These are phyloP conservation scores for Oncorhynchus nerka DNA, from an alignment of 2,113 vertebrate genomes.

Conservation along the genomic window DNA sequence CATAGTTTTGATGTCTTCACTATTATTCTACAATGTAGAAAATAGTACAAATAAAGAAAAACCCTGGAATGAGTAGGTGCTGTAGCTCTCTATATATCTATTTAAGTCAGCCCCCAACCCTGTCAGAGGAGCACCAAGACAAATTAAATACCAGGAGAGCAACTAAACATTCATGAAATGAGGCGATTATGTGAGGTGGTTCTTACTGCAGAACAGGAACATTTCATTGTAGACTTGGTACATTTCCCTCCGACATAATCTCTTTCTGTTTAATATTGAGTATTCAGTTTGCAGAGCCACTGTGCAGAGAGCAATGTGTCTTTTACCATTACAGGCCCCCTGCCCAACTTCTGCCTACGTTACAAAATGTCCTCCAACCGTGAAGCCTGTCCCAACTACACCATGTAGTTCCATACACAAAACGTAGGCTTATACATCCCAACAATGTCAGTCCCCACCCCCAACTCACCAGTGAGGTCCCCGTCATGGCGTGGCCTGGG, in stretches of 20 bases:
- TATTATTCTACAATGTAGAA: no score
- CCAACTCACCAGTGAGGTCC: constrained; percentile 77
- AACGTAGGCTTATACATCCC: no score
- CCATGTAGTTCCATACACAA: no score
- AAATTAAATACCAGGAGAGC: not conserved
- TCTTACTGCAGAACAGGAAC: not conserved
- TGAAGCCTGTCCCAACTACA: no score
- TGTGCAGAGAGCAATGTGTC: not conserved
- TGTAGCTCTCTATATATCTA: not conserved
- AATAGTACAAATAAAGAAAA: no score
- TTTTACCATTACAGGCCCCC: not conserved
- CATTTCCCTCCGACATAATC: not conserved
- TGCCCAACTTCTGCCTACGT: no score
- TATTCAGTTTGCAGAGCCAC: not conserved
- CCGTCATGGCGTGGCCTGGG: constrained; percentile 81
- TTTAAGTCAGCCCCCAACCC: not conserved
- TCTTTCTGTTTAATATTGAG: not conserved
- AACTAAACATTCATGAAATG: not conserved
- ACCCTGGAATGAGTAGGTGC: no score
- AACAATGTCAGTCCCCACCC: no score
- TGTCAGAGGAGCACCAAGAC: not conserved
- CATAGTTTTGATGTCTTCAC: no score
- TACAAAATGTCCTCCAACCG: no score
- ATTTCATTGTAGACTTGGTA: not conserved
- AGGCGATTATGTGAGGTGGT: not conserved